Base-by-base conservation (phyloP, 2,888 invertebrate species). In the Tenthredo distinguenda region DNA sequence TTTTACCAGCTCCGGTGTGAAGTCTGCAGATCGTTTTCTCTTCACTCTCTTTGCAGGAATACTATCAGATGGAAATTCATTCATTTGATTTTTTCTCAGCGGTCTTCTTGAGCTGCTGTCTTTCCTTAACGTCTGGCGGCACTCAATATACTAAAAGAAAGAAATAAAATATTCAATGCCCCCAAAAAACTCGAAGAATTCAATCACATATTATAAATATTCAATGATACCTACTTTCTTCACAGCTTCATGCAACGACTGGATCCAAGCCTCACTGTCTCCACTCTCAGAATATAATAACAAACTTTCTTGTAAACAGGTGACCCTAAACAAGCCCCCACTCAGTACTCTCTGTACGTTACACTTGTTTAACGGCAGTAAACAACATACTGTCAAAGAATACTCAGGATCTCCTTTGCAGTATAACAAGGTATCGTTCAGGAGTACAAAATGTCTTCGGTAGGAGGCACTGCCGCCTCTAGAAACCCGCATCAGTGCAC, bases 381-480 rank as follows among this genome's bases (percentile, higher is more conserved):
- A 95, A 90, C 96, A 96, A 86, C 95, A 95, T 88, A 96, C 96
- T 88, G 95, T 95, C 7, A 96, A 90, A 0, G 96, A 95, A 89
- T 95, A 95, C 15, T 95, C 94, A 47, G 95, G 94, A 2, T 94
- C 94, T 0, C 95, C 94, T 93, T 97, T 97, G 90, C 96, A 97
- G 90, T 96, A 97, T 92, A 97, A 94, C 72, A 97, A 94, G 89
- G 96, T 96, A 90, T 97, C 97, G 21, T 95, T 96, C 93, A 97
- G 95, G 21, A 97, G 94, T 87, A 97, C 95, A 87, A 97, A 96
- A 91, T 96, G 96, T 9, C 96, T 91, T 92, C 92, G 84, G 76
- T 91, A 91, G 31, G 90, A 90, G 43, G 92, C 92, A 85, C 93
- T 92, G 6, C 94, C 94, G 87, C 93, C 94, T 62, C 94, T 92